phyloP scores from a whole-genome alignment of 2,797 vertebrate species.

The Lacerta agilis region DNA sequence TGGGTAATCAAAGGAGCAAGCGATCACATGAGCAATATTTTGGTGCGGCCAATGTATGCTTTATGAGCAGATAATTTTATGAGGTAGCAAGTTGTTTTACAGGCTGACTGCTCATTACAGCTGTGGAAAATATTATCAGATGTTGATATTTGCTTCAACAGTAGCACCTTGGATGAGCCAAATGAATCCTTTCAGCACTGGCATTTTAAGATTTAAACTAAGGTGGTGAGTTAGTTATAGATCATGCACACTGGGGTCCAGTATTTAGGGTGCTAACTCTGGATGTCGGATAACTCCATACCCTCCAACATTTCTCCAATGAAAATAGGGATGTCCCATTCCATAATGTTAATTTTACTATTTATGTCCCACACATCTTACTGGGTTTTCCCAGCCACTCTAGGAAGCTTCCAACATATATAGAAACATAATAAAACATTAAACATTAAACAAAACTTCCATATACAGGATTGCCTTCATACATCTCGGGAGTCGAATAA shows the following conservation, averaged over 20 bases:
- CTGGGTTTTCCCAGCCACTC: too few species aligned
- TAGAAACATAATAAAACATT: too few species aligned
- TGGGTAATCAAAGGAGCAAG: not conserved
- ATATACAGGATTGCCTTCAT: too few species aligned
- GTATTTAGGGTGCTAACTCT: not conserved
- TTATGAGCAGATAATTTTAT: not conserved
- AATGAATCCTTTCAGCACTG: not conserved
- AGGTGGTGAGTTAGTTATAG: not conserved
- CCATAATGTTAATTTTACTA: too few species aligned
- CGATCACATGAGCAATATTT: not conserved
- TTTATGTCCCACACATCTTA: too few species aligned
- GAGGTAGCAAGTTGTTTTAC: too few species aligned
- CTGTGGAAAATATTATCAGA: not conserved
- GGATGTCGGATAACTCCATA: not conserved
- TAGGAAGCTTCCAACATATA: too few species aligned
- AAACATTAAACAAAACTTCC: too few species aligned
- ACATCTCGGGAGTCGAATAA: too few species aligned
- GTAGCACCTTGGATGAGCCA: not conserved
- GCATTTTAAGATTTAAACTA: not conserved
- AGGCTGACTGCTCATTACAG: not conserved
- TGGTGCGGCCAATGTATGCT: not conserved
- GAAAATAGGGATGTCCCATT: too few species aligned
- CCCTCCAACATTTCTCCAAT: too few species aligned
- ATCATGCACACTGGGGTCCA: not conserved
- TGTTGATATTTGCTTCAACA: not conserved